Conservation (phyloP, 2,113 vertebrate genomes). For the Gallinago paraguaiae region DNA sequence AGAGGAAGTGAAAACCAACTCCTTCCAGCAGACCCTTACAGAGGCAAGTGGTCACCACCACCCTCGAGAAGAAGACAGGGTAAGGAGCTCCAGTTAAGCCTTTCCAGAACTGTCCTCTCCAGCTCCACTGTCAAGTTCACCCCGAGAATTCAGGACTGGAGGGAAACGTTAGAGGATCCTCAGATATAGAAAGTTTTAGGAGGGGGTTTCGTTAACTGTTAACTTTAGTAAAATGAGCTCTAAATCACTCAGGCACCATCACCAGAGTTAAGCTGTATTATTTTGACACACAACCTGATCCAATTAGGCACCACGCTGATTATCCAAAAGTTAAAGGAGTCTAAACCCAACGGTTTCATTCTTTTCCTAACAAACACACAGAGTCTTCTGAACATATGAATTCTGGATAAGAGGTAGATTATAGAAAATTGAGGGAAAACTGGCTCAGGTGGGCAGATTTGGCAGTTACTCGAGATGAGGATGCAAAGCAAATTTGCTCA, state of each 20-base stretch:
- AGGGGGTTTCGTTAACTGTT: not conserved
- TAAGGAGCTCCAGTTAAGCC: not conserved
- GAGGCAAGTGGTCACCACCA: accelerated
- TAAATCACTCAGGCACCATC: not conserved
- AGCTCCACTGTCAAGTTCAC: not conserved
- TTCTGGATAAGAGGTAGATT: not conserved
- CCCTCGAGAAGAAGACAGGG: not conserved
- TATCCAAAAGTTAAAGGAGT: not conserved
- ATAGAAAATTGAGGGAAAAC: not conserved
- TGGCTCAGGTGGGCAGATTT: not conserved
- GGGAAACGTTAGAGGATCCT: not conserved
- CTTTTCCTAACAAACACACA: not conserved
- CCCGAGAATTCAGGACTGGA: not conserved
- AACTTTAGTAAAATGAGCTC: not conserved
- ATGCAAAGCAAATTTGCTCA: not conserved
- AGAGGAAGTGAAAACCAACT: not conserved
- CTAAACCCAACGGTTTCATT: not conserved
- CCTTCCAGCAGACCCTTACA: not conserved
- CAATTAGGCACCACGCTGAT: not conserved
- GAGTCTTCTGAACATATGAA: not conserved
- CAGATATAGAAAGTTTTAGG: not conserved
- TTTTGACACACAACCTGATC: not conserved
- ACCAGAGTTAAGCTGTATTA: not conserved
- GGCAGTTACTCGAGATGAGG: not conserved
- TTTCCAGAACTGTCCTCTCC: not conserved